Conservation (phyloP, 2,113 vertebrate genomes). For the Poicephalus gulielmi region DNA sequence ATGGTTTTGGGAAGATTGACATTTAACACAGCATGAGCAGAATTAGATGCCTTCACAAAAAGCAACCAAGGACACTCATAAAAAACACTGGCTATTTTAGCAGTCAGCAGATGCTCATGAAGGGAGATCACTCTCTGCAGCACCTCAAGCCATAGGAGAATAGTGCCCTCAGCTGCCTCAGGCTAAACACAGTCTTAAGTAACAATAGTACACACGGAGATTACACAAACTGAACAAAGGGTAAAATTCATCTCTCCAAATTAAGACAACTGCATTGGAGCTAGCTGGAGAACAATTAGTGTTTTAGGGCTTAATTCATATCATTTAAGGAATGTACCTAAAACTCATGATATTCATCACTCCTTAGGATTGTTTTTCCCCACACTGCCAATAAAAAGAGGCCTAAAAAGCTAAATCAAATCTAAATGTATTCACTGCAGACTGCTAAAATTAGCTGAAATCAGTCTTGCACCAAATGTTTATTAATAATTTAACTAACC, state of each 20-base stretch:
- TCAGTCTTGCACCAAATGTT: not conserved
- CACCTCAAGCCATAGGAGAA: not conserved
- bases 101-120: not conserved
- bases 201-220: not conserved
- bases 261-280: not conserved
- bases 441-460: constrained; percentile 12
- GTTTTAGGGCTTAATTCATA: not conserved
- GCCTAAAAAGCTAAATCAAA: not conserved
- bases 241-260: not conserved
- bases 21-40: not conserved
- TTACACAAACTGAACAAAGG: not conserved
- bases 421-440: not conserved
- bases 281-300: not conserved
- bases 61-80: not conserved
- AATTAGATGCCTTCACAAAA: not conserved
- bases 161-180: not conserved
- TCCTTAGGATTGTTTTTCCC: not conserved
- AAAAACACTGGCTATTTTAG: not conserved
- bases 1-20: not conserved
- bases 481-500: constrained; percentile 46
- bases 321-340: not conserved
- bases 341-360: not conserved
- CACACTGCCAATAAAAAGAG: not conserved
- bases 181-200: not conserved
- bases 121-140: not conserved